Base-by-base conservation (phyloP, 2,113 vertebrate genomes). In the Syngnathus typhle region DNA sequence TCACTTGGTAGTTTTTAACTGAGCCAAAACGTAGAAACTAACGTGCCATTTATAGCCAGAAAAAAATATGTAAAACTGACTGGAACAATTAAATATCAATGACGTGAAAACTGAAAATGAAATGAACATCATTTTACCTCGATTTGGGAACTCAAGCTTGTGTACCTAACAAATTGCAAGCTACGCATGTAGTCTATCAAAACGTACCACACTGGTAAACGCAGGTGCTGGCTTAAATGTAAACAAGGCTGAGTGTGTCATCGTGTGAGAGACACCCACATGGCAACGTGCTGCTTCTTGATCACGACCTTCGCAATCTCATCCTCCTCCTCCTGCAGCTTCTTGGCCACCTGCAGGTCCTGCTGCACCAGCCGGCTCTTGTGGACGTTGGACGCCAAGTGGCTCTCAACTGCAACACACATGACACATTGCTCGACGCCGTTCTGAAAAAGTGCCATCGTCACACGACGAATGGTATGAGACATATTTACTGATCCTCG, bases 301-400 rank as follows among this genome's bases (percentile, higher is more conserved):
- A 77, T 91, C 66, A 91, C 89, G 54, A 89, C 88, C 74, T 93
- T 93, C 44, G 96, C 95, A 76, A 88, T 92, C 76, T 90, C 84
- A 67, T 98, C 95, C 85, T 99, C 97, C 73, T 96, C 94, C 62
- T 96, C 92, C 69, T 99, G 97, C 56, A 99, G 91, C 68, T 93
- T 92, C 83, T 96, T 99, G 77, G 97, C 97, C 87, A 98, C 92
- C 75, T 91, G 91, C 47, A 99, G 89, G 82, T 99, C 97, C 78
- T 94, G 92, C 76, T 98, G 91, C 60, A 96, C 97, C 82, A 99
- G 89, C 32, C 95, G 96, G 87, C 89, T 98, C 75, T 96, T 93
- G 67, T 98, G 93, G 86, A 99, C 75, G 0, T 99, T 99, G 36
- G 96, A 96, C 1, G 97, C 96, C 89, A 99, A 90, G 78, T 99